Evolutionary conservation across 1,140 invertebrate genomes (phyloP).

Genomic region (Meloidogyne exigua): DNA sequence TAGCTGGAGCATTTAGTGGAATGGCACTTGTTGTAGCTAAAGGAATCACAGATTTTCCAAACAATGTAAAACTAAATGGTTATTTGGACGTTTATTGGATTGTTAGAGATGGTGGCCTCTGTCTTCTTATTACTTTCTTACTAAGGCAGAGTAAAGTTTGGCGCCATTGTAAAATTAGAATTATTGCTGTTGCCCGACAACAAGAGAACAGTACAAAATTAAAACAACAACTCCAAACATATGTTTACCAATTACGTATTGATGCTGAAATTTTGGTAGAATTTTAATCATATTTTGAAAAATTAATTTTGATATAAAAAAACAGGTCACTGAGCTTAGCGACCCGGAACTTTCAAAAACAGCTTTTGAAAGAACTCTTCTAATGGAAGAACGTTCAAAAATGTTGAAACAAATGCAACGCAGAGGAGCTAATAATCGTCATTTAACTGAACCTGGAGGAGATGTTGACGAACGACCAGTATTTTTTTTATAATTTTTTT

Average conservation of each 20-base stretch:
- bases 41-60: conserved; percentile 57
- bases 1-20: conserved; percentile 54
- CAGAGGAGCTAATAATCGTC: conserved; percentile 66
- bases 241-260: conserved; percentile 93
- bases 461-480: conserved; percentile 18
- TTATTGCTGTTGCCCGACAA: conserved; percentile 97
- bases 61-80: conserved; percentile 46
- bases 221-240: conserved; percentile 95
- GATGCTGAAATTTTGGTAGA: conserved; percentile 76
- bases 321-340: conserved; percentile 55
- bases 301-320: not conserved
- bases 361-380: conserved; percentile 92
- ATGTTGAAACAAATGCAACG: conserved; percentile 71
- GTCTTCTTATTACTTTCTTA: conserved; percentile 93
- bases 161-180: conserved; percentile 95
- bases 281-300: not conserved
- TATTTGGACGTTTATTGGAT: conserved; percentile 57
- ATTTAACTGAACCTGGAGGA: conserved; percentile 21
- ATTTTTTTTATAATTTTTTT: not conserved
- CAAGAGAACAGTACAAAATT: conserved; percentile 99
- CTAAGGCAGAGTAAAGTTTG: conserved; percentile 85
- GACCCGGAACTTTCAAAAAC: conserved; percentile 96
- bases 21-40: conserved; percentile 62
- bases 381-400: conserved; percentile 98
- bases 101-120: conserved; percentile 72